These are phyloP conservation scores for Amphipoea lucens DNA, from an alignment of 2,888 invertebrate genomes.

Conservation along the genomic window DNA sequence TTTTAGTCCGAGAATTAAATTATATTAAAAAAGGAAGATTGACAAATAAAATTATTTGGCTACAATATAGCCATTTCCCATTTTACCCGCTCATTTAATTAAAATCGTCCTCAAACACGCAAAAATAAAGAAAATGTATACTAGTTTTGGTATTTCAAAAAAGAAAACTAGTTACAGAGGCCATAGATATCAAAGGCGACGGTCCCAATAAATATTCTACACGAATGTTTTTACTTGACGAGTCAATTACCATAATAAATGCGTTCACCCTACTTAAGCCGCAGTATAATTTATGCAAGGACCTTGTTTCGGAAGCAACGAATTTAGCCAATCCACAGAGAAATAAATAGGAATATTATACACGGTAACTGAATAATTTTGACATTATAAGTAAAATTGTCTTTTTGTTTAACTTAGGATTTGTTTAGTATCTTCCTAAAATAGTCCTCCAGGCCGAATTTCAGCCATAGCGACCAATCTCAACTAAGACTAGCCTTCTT, in stretches of 20 bases:
- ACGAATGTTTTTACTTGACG: conserved; percentile 54
- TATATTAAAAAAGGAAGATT: neutral
- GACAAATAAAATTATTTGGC: neutral
- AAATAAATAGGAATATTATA: conserved; percentile 63
- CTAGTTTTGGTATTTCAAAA: neutral
- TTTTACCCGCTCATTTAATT: neutral
- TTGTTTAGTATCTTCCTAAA: neutral
- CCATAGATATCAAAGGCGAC: conserved; percentile 36
- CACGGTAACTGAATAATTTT: conserved; percentile 58
- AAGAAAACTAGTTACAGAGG: conserved; percentile 34
- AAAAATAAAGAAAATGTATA: neutral
- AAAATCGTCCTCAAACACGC: neutral
- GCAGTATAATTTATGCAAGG: conserved; percentile 63
- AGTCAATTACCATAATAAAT: conserved; percentile 63
- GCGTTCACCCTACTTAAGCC: conserved; percentile 58
- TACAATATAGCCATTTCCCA: neutral
- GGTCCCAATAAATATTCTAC: conserved; percentile 51
- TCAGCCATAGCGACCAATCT: neutral
- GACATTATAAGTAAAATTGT: conserved; percentile 42
- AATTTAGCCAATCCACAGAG: conserved; percentile 57
- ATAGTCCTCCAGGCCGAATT: neutral
- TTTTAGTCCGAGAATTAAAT: neutral
- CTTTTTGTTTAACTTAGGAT: conserved; percentile 12
- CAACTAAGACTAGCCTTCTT: neutral
- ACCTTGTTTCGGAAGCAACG: conserved; percentile 58